Evolutionary conservation across 2,888 invertebrate genomes (phyloP), one percentile per base, ranked within the genome.

Genomic region (Ormia ochracea): DNA sequence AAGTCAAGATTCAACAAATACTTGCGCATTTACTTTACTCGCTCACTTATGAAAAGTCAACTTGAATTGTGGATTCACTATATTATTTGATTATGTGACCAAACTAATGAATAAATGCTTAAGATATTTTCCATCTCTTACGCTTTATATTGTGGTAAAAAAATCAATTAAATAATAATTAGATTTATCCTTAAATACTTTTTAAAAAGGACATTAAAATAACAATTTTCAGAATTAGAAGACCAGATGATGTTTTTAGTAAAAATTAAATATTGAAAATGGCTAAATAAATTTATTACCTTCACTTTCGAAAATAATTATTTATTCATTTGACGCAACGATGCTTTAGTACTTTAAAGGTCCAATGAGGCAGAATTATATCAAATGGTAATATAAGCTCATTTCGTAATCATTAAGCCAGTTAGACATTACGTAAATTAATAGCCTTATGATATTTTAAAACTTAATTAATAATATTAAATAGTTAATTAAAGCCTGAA

Each of bases 21-120:
- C 23, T 61, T 61, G 52, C 17, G 33, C 52, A 63, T 63, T 63
- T 61, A 50, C 50, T 61, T 59, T 2, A 58, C 12, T 33, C 56
- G 58, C 41, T 54, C 72, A 72, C 61, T 72, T 74, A 17, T 58
- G 31, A 66, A 31, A 38, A 66, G 65, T 63, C 48, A 66, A 74
- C 63, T 63, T 36, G 23, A 74, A n/a, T 38, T 74, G 74, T 58
- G 58, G 50, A 66, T 48, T 52, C 41, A 41, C 50, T 58, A 58
- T 66, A 74, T 66, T 74, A 74, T 74, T 74, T 74, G 66, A 66
- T 74, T 74, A 74, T 66, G 74, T 66, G 65, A 66, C 66, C 74
- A 31, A 66, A 58, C 58, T 74, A 50, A 74, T 66, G 65, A 65
- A 65, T 65, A 66, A 74, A 41, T 66, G 38, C 31, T 61, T 43